Evolutionary conservation across 37 sponge, comb jelly and placozoan genomes (phyloP).

Genomic region (Amphimedon queenslandica): DNA sequence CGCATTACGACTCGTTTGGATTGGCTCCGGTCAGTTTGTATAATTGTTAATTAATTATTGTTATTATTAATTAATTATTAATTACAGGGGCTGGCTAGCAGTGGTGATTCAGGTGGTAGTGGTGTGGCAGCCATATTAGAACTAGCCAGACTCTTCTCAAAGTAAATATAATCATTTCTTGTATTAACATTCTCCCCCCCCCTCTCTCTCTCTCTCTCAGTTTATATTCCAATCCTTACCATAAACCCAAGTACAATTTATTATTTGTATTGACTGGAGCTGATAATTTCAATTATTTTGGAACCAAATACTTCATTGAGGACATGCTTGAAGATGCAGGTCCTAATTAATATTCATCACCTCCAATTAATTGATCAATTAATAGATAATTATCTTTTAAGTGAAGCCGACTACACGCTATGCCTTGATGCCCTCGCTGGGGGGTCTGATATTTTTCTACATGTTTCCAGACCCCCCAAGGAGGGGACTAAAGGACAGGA

Average conservation of each 20-base stretch:
- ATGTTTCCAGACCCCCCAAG: constrained; percentile 89
- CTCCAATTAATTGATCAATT: no score
- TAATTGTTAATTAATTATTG: not conserved
- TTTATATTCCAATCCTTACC: constrained; percentile 44
- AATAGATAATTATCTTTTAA: constrained; percentile 35
- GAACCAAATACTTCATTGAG: constrained; percentile 74
- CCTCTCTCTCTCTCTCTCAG: constrained; percentile 11
- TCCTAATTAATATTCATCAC: no score
- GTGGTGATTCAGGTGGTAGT: constrained; percentile 82
- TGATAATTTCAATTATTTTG: constrained; percentile 87
- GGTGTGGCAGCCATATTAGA: constrained; percentile 86
- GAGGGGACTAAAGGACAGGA: constrained; percentile 50
- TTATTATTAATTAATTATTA: not conserved
- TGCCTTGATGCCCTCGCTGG: constrained; percentile 80
- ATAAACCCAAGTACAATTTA: constrained; percentile 62
- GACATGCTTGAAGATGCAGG: constrained; percentile 55
- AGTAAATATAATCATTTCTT: no score
- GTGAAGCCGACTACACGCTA: constrained; percentile 72
- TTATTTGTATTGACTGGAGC: constrained; percentile 83
- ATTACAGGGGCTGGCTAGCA: constrained; percentile 55
- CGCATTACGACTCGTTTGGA: constrained; percentile 89
- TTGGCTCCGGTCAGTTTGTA: constrained; percentile 71
- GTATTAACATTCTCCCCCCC: no score
- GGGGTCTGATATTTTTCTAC: constrained; percentile 49
- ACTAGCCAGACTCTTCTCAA: constrained; percentile 80